Evolutionary conservation across 2,797 vertebrate genomes (phyloP).

Genomic region (Thaleichthys pacificus): DNA sequence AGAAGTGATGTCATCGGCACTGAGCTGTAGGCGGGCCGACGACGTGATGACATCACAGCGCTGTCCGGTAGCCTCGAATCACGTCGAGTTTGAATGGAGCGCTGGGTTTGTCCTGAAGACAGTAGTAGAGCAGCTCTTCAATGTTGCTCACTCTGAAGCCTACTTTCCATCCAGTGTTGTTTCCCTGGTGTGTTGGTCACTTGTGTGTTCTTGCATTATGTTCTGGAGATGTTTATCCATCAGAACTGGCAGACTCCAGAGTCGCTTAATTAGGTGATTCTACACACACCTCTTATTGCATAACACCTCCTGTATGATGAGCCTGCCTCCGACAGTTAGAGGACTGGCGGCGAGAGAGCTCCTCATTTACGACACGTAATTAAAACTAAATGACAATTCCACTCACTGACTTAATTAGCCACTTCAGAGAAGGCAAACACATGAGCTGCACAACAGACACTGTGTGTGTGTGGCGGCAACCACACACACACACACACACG

Average conservation of each 20-base stretch:
- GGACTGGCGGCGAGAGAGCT: slow-evolving; percentile 41
- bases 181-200: too few relatives aligned
- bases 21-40: too few relatives aligned
- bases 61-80: too few relatives aligned
- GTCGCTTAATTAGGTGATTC: slow-evolving; percentile 78
- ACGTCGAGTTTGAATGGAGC: too few relatives aligned
- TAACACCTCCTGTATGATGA: slow-evolving; percentile 55
- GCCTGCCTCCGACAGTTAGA: slow-evolving; percentile 9
- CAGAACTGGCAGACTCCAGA: slow-evolving; percentile 74
- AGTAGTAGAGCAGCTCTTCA: too few relatives aligned
- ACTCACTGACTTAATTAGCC: slow-evolving; percentile 76
- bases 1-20: too few relatives aligned
- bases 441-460: slow-evolving; percentile 7
- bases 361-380: slow-evolving; percentile 75
- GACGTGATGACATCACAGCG: too few relatives aligned
- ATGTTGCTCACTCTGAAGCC: too few relatives aligned
- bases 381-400: slow-evolving; percentile 79
- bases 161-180: too few relatives aligned
- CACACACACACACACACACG: background rate
- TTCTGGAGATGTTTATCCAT: slow-evolving; percentile 79
- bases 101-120: too few relatives aligned
- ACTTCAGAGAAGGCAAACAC: slow-evolving; percentile 73
- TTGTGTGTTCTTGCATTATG: slow-evolving; percentile 22
- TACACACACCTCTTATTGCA: slow-evolving; percentile 63
- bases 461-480: background rate